These are phyloP conservation scores for Philotrypesis tridentata DNA, from an alignment of 1,140 invertebrate species.

Conservation along the genomic window DNA sequence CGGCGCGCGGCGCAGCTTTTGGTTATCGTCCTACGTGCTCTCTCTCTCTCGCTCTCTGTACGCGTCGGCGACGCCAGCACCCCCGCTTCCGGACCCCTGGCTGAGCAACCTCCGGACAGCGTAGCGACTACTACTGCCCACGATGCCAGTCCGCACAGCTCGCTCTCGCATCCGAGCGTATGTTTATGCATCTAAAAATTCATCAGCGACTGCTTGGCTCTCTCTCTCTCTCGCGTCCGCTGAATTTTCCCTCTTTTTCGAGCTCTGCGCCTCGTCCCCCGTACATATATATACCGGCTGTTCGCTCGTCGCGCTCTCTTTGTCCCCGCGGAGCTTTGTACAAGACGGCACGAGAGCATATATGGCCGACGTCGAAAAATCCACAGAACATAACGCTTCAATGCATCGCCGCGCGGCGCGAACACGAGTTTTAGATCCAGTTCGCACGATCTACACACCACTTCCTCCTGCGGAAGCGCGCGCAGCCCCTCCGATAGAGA, in stretches of 20 bases:
- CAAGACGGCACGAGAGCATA: not conserved
- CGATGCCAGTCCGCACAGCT: slow-evolving; percentile 49
- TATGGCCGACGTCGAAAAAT: slow-evolving; percentile 6
- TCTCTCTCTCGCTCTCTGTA: slow-evolving; percentile 49
- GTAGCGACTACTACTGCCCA: slow-evolving; percentile 56
- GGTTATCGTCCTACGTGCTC: slow-evolving; percentile 67
- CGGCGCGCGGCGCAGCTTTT: slow-evolving; percentile 61
- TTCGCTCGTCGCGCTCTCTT: not conserved
- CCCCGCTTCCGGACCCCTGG: slow-evolving; percentile 28
- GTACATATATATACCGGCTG: no score
- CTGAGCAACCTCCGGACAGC: slow-evolving; percentile 53
- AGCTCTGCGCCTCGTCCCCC: no score
- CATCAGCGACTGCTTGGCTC: not conserved
- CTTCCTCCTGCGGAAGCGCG: slow-evolving; percentile 29
- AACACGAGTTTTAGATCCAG: slow-evolving; percentile 32
- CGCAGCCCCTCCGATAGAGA: not conserved
- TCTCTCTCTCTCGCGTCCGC: no score
- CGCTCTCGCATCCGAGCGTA: slow-evolving; percentile 56
- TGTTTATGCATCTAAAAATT: slow-evolving; percentile 4
- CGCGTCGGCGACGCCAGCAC: slow-evolving; percentile 63
- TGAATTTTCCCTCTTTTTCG: not conserved
- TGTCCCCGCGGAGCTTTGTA: not conserved
- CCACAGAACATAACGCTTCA: slow-evolving; percentile 16
- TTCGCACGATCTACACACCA: slow-evolving; percentile 2
- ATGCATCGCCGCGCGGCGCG: not conserved